Conservation (phyloP, 2,113 vertebrate genomes). For the Anoplopoma fimbria region DNA sequence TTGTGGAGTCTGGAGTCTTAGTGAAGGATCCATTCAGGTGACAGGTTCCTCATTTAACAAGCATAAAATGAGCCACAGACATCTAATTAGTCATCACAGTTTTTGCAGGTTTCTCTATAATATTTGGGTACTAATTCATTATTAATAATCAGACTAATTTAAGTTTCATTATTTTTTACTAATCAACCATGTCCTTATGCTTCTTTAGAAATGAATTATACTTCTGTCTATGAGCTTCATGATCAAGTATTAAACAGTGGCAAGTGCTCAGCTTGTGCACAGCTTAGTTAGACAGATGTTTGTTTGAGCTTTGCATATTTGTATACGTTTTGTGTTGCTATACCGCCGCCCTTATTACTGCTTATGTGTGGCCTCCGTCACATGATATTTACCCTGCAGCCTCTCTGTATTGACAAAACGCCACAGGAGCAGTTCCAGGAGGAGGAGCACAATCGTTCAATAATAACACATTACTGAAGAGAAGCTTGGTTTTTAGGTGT, state of each 20-base stretch:
- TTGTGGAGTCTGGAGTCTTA: background rate
- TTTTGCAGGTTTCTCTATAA: background rate
- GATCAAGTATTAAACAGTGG: background rate
- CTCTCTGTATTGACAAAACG: constrained; percentile 74
- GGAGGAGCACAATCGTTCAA: constrained; percentile 41
- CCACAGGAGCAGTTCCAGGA: constrained; percentile 21
- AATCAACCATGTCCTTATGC: background rate
- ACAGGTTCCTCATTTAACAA: constrained; percentile 6
- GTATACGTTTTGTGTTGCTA: constrained; percentile 52
- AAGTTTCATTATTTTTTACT: background rate
- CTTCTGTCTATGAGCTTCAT: background rate
- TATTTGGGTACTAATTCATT: background rate
- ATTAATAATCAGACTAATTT: constrained; percentile 1
- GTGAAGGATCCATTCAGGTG: background rate
- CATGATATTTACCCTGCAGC: constrained; percentile 75
- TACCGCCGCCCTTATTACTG: constrained; percentile 53
- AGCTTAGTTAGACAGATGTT: background rate
- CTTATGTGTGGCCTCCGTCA: constrained; percentile 51
- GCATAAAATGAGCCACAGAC: constrained; percentile 5
- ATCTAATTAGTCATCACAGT: background rate
- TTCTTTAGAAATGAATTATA: background rate
- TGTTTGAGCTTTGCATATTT: constrained; percentile 38
- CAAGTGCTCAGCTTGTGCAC: background rate
- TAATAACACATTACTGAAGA: constrained; percentile 55
- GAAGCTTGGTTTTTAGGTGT: constrained; percentile 17